Percentiles rank a stretch among this genome's conserved stretches.
Conservation (phyloP, 2,113 vertebrate genomes). For the Sphyrna mokarran region DNA sequence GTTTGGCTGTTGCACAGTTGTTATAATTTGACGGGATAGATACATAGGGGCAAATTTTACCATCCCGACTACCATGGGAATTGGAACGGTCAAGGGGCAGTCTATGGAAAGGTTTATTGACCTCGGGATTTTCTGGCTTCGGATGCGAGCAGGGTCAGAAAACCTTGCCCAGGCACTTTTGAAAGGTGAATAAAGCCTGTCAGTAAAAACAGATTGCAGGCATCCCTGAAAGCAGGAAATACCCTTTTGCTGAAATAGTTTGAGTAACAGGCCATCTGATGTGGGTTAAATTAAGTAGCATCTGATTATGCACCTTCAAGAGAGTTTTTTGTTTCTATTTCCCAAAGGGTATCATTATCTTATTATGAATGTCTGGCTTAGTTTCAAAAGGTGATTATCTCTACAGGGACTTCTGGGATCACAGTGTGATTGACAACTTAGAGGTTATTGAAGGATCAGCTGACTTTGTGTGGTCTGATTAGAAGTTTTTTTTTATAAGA, state of each 20-base stretch:
- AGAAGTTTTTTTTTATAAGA: not conserved
- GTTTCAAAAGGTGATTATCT: not conserved
- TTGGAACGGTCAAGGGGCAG: too few species aligned
- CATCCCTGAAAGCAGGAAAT: too few species aligned
- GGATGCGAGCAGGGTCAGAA: too few species aligned
- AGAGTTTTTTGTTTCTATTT: not conserved
- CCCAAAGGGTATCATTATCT: not conserved
- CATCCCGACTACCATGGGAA: too few species aligned
- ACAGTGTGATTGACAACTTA: not conserved
- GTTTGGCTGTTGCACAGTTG: not conserved
- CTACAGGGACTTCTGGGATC: not conserved
- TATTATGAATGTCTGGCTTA: not conserved
- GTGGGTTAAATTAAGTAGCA: not conserved
- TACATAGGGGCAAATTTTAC: not conserved
- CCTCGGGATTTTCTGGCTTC: too few species aligned
- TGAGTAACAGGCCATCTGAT: not conserved
- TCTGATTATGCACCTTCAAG: not conserved
- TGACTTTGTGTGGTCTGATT: not conserved
- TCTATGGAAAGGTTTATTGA: too few species aligned
- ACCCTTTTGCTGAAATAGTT: too few species aligned
- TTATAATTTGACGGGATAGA: not conserved
- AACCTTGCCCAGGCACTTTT: not conserved
- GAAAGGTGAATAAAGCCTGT: not conserved
- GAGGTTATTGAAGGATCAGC: not conserved
- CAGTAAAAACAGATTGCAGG: too few species aligned